Conservation (phyloP, 2,888 invertebrate genomes). For the Leptopilina myrica region DNA sequence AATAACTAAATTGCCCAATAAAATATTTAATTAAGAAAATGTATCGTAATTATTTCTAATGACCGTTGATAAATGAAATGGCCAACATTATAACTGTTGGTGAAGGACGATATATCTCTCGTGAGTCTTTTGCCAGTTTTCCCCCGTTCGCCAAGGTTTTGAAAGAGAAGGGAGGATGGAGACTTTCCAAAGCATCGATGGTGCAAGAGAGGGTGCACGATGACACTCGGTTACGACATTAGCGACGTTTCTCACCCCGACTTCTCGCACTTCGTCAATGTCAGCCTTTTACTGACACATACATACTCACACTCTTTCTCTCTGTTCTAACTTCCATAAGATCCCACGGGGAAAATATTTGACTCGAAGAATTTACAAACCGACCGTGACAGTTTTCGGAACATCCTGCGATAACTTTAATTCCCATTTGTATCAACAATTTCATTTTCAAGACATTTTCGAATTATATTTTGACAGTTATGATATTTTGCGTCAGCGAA, state of each 20-base stretch:
- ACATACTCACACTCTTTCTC: not conserved
- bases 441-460: not conserved
- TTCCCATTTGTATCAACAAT: slow-evolving; percentile 22
- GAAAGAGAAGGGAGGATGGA: not conserved
- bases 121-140: slow-evolving; percentile 45
- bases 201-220: slow-evolving; percentile 63
- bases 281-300: slow-evolving; percentile 53
- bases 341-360: slow-evolving; percentile 40
- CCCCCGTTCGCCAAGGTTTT: slow-evolving; percentile 37
- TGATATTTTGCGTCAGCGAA: too few relatives aligned
- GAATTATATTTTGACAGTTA: too few relatives aligned
- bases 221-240: slow-evolving; percentile 72
- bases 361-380: slow-evolving; percentile 34
- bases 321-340: not conserved
- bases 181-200: slow-evolving; percentile 54
- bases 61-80: slow-evolving; percentile 6
- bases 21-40: not conserved
- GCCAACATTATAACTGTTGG: not conserved
- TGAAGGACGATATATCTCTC: slow-evolving; percentile 33
- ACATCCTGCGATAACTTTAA: slow-evolving; percentile 17
- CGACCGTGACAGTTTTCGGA: slow-evolving; percentile 28
- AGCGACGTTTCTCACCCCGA: slow-evolving; percentile 66
- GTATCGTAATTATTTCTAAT: not conserved
- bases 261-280: slow-evolving; percentile 69
- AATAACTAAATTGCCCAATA: too few relatives aligned